Evolutionary conservation across 2,888 invertebrate species (phyloP), one percentile per base, ranked within the genome.

Genomic region (Teleogryllus oceanicus): DNA sequence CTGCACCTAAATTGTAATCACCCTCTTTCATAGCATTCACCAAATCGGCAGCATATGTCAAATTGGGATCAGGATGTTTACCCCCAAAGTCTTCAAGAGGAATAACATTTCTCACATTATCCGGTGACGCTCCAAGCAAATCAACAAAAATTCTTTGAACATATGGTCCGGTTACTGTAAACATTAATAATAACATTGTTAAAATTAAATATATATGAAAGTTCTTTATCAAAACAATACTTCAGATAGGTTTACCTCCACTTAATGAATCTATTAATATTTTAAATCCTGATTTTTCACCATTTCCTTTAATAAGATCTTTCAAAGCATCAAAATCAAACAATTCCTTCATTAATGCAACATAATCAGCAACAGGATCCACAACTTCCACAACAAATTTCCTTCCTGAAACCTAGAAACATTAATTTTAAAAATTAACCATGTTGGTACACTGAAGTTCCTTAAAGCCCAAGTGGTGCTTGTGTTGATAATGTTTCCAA

Each of bases 11-110:
- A 85, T 93, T 93, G 85, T 92, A 92, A 16, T 88, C 88, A 8
- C 93, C 92, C 80, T 87, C 87, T 83, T 87, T 88, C 85, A 91
- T 90, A 85, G 86, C 89, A 84, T 87, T 90, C 84, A 96, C 95
- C 76, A 96, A 90, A 85, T 94, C 93, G 50, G 92, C 92, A 2
- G 96, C 96, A 85, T 96, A 96, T 0, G 96, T 96, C 24, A 96
- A 90, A 89, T 99, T 99, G 24, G 99, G 99, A 90, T 99, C 99
- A 0, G 99, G 99, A 88, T 96, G 97, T 81, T 94, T 91, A 62
- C 98, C 98, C 3, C 99, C 99, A 87, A 99, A 99, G 89, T 99
- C 98, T 83, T 95, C 94, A 80, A 98, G 88, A 0, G 98, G 96
- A 0, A 90, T 90, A 75, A 92, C 92, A 83, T 96, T 93, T 0